Conservation (phyloP, 2,113 vertebrate genomes). For the Anguilla japonica region DNA sequence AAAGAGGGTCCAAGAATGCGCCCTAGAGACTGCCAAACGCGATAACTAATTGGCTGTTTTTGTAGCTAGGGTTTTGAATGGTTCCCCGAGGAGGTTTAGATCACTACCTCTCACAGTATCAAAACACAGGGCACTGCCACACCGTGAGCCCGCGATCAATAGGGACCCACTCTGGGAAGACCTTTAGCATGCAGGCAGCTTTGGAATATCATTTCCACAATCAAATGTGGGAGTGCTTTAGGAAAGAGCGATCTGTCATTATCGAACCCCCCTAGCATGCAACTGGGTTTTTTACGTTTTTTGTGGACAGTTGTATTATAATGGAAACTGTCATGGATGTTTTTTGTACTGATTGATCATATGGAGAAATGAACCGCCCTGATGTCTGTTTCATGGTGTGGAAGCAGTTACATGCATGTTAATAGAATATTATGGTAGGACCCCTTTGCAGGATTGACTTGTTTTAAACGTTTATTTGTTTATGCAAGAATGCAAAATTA, state of each 20-base stretch:
- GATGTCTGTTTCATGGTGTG: background rate
- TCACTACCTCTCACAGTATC: slow-evolving; percentile 68
- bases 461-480: background rate
- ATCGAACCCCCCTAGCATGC: background rate
- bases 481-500: background rate
- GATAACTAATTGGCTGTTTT: slow-evolving; percentile 72
- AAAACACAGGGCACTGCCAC: slow-evolving; percentile 54
- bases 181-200: background rate
- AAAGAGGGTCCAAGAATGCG: slow-evolving; percentile 57
- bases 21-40: slow-evolving; percentile 56
- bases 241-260: background rate
- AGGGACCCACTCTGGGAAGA: slow-evolving; percentile 39
- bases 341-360: background rate
- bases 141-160: slow-evolving; percentile 48
- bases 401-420: background rate
- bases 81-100: slow-evolving; percentile 69
- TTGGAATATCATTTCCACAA: background rate
- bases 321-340: background rate
- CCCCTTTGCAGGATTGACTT: background rate
- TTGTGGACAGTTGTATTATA: background rate
- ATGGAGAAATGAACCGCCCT: background rate
- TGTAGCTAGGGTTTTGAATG: slow-evolving; percentile 67
- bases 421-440: background rate
- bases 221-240: background rate
- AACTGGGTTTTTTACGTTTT: background rate